phyloP scores from a whole-genome alignment of 2,113 vertebrate genomes.

The Amphiprion percula region DNA sequence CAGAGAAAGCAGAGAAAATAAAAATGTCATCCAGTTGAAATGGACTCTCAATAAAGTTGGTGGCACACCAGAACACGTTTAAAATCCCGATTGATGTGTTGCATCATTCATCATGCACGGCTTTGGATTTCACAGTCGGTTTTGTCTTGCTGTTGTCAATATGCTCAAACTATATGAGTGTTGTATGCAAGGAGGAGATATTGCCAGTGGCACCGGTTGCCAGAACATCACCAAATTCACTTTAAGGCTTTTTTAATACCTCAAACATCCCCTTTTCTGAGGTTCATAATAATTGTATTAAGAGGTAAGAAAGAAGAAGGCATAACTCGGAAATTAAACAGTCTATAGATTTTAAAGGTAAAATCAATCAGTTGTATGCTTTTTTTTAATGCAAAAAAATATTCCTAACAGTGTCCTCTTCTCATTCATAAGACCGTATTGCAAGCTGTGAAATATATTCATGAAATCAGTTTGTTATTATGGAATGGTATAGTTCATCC shows the following conservation, averaged over 20 bases:
- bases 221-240: background rate
- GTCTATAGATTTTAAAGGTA: too few relatives aligned
- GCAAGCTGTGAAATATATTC: too few relatives aligned
- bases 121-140: conserved; percentile 56
- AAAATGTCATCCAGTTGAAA: conserved; percentile 54
- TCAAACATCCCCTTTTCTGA: too few relatives aligned
- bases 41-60: conserved; percentile 56
- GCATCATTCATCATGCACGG: conserved; percentile 52
- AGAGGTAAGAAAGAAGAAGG: background rate
- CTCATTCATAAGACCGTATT: too few relatives aligned
- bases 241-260: background rate
- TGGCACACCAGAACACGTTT: conserved; percentile 37
- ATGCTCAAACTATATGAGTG: conserved; percentile 8
- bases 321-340: too few relatives aligned
- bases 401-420: too few relatives aligned
- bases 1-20: conserved; percentile 52
- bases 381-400: too few relatives aligned
- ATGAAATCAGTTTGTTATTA: too few relatives aligned
- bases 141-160: conserved; percentile 54
- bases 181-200: conserved; percentile 1
- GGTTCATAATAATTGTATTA: background rate
- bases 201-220: background rate
- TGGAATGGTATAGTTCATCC: too few relatives aligned
- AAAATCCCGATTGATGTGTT: conserved; percentile 56
- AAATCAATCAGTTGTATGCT: too few relatives aligned